Base-by-base conservation (phyloP, 2,113 vertebrate species). In the Colossoma macropomum region DNA sequence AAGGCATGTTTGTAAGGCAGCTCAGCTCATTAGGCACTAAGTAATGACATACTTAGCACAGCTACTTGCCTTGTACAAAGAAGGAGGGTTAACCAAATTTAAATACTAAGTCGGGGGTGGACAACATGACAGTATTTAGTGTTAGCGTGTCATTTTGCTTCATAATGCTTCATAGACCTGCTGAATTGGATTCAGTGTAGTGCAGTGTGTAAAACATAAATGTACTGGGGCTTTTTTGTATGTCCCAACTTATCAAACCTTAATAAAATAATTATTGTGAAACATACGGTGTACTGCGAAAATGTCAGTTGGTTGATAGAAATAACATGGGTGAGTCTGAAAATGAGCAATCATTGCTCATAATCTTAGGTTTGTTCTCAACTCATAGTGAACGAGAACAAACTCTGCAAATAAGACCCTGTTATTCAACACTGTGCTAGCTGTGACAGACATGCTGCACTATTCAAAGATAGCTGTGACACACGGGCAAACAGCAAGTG, bases 401-500 rank as follows among this genome's bases (percentile, higher is more conserved):
- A 0, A n/a, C 56, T 9, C 11, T 60, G 54, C 54, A 21, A 62
- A 1, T 8, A n/a, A n/a, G 21, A 72, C 52, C 59, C 38, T 32
- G 11, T 72, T 59, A 30, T 50, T 59, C 32, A 80, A 28, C 68
- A 25, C 28, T 70, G 45, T 27, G n/a, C 41, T 45, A 45, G 10
- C 41, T 48, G 73, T 41, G 17, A 56, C 27, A 50, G 4, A 54
- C 23, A 72, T n/a, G 28, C 9, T 15, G 6, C 28, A 76, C 9
- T 63, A 66, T 74, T 48, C 17, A 50, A 73, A 56, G 52, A 70
- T 7, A 41, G 27, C 34, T 63, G 25, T 65, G 56, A 86, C 27
- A 80, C 75, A 52, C 70, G 76, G 50, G 9, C 77, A 34, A 21
- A 71, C 75, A 80, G 50, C 54, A 89, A 56, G 82, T 85, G 85